Conservation (phyloP, 2,888 invertebrate species). For the Rhagonycha fulva region DNA sequence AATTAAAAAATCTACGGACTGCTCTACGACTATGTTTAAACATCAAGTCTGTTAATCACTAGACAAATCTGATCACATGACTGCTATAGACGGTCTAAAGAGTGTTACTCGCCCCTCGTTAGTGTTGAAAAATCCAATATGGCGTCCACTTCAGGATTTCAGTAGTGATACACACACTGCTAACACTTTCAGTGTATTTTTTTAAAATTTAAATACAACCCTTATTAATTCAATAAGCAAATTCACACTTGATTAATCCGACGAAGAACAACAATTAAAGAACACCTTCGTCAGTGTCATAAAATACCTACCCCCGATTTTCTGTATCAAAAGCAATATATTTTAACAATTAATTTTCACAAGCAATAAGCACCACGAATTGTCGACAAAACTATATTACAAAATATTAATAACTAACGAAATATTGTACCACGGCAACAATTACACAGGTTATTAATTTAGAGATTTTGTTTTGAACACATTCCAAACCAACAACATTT, state of each 20-base stretch:
- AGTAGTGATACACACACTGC: conserved; percentile 48
- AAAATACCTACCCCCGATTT: conserved; percentile 14
- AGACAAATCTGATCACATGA: conserved; percentile 46
- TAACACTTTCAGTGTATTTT: conserved; percentile 29
- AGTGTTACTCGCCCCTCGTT: conserved; percentile 56
- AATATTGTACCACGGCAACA: conserved; percentile 33
- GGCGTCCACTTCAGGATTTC: conserved; percentile 48
- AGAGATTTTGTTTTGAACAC: conserved; percentile 43
- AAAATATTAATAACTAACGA: conserved; percentile 23
- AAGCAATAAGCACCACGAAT: conserved; percentile 24
- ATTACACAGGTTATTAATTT: conserved; percentile 49
- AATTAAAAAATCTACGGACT: conserved; percentile 29
- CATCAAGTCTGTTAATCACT: conserved; percentile 35
- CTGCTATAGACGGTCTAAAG: conserved; percentile 40
- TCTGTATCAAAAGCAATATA: conserved; percentile 13
- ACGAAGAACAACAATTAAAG: not conserved
- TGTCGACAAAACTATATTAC: conserved; percentile 27
- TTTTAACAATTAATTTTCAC: conserved; percentile 22
- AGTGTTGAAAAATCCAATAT: conserved; percentile 49
- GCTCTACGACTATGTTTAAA: conserved; percentile 36
- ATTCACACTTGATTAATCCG: conserved; percentile 44
- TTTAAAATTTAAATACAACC: conserved; percentile 22
- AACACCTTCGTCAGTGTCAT: conserved; percentile 17
- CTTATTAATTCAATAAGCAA: conserved; percentile 24
- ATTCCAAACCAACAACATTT: conserved; percentile 42